Percentiles rank a stretch among this genome's conserved stretches.
Conservation (phyloP, 2,113 vertebrate genomes). For the Megalops atlanticus region DNA sequence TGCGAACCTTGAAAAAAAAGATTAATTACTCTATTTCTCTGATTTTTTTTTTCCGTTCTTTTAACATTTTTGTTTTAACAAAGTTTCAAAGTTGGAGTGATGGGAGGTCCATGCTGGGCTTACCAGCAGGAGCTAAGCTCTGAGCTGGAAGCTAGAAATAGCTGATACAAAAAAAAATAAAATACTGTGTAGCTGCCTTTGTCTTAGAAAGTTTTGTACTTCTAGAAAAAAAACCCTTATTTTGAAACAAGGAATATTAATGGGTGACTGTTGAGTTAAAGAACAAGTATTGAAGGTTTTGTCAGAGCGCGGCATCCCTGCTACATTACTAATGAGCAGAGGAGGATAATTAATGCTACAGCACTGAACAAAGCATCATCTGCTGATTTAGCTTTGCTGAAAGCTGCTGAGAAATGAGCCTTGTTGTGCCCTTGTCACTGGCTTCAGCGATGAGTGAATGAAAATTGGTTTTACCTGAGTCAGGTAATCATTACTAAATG, state of each 20-base stretch:
- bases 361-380: slow-evolving; percentile 68
- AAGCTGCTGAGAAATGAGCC: slow-evolving; percentile 82
- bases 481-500: slow-evolving; percentile 93
- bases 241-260: slow-evolving; percentile 23
- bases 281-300: slow-evolving; percentile 44
- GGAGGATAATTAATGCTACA: slow-evolving; percentile 69
- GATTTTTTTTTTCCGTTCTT: background rate
- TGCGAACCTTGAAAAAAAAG: background rate
- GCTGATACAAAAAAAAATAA: slow-evolving; percentile 33
- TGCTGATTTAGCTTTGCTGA: slow-evolving; percentile 77
- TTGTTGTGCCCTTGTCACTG: slow-evolving; percentile 80
- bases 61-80: background rate
- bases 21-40: slow-evolving; percentile 1
- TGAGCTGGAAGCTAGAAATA: background rate
- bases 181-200: background rate
- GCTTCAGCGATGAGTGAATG: slow-evolving; percentile 76
- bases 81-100: slow-evolving; percentile 8
- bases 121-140: slow-evolving; percentile 3
- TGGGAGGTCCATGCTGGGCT: background rate
- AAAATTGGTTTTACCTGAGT: slow-evolving; percentile 85
- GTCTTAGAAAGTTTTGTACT: background rate
- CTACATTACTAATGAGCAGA: slow-evolving; percentile 63
- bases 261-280: background rate
- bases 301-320: slow-evolving; percentile 49
- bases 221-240: slow-evolving; percentile 3